Evolutionary conservation across 2,113 vertebrate genomes (phyloP).

Genomic region (Tachysurus fulvidraco): DNA sequence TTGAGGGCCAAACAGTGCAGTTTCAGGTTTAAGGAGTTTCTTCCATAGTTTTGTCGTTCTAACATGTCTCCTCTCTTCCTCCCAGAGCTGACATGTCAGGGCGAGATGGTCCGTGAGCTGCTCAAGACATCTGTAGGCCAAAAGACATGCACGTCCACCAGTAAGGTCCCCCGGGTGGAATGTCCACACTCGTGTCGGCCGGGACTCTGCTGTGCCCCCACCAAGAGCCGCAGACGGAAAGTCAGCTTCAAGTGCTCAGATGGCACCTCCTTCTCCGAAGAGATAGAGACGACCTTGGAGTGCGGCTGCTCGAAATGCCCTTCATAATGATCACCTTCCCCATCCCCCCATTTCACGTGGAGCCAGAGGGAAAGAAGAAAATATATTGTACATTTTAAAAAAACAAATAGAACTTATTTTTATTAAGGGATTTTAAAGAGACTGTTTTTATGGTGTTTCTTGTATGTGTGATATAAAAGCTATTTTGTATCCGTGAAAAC

Average conservation of each 20-base stretch:
- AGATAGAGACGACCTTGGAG: slow-evolving; percentile 88
- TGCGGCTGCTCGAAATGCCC: slow-evolving; percentile 89
- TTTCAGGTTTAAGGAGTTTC: neutral
- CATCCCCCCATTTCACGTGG: slow-evolving; percentile 45
- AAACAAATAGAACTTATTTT: slow-evolving; percentile 99
- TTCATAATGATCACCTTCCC: slow-evolving; percentile 67
- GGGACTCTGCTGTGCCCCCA: slow-evolving; percentile 84
- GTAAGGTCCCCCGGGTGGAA: slow-evolving; percentile 83
- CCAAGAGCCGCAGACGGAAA: slow-evolving; percentile 88
- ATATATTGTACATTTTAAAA: slow-evolving; percentile 98
- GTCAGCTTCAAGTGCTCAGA: slow-evolving; percentile 89
- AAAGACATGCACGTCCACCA: slow-evolving; percentile 79
- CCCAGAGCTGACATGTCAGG: slow-evolving; percentile 85
- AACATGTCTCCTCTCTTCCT: neutral
- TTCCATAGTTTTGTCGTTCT: neutral
- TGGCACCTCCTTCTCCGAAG: slow-evolving; percentile 88
- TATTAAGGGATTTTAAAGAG: slow-evolving; percentile 97
- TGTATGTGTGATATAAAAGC: slow-evolving; percentile 91
- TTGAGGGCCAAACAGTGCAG: neutral
- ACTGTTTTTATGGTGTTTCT: slow-evolving; percentile 74
- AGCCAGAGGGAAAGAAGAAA: slow-evolving; percentile 76
- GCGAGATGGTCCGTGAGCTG: slow-evolving; percentile 85
- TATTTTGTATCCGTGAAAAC: slow-evolving; percentile 85
- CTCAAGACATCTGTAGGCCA: slow-evolving; percentile 85
- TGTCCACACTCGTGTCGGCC: slow-evolving; percentile 79